Evolutionary conservation across 92 coral and sea anemone species (phyloP).

Genomic region (Porites evermanni): DNA sequence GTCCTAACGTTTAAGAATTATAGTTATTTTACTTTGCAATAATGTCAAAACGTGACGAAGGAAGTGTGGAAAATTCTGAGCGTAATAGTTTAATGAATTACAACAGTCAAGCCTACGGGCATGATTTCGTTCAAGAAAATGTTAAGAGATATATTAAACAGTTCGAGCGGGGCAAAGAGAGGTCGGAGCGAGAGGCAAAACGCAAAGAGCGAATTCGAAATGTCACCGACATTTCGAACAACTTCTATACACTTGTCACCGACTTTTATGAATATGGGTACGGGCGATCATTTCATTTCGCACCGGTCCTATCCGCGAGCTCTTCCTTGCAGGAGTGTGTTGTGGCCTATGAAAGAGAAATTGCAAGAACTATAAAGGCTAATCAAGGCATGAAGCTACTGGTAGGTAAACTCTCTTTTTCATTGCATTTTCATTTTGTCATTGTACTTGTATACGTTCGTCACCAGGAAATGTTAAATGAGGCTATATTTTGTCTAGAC

Average conservation of each 20-base stretch:
- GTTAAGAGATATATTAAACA: constrained; percentile 19
- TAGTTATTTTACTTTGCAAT: not conserved
- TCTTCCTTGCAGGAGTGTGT: constrained; percentile 16
- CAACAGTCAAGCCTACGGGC: constrained; percentile 16
- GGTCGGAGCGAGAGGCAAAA: constrained; percentile 16
- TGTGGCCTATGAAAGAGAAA: constrained; percentile 17
- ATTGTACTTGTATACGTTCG: too few species aligned
- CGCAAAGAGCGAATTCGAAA: constrained; percentile 10
- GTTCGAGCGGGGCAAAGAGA: constrained; percentile 23
- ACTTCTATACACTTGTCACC: constrained; percentile 24
- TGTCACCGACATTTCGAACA: constrained; percentile 14
- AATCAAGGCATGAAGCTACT: constrained; percentile 12
- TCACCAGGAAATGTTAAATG: too few species aligned
- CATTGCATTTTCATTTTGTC: not conserved
- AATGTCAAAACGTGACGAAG: constrained; percentile 7
- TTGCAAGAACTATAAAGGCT: constrained; percentile 23
- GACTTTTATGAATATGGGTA: constrained; percentile 37
- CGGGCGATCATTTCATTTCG: constrained; percentile 16
- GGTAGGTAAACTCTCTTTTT: not conserved
- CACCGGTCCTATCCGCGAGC: constrained; percentile 1
- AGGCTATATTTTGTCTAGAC: too few species aligned
- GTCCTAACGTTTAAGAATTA: too few species aligned
- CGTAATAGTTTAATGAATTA: constrained; percentile 17
- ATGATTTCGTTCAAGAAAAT: constrained; percentile 18
- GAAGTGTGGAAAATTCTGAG: constrained; percentile 14